A percentile compares a stretch with the other conserved stretches of the same genome.
Evolutionary conservation across 1,140 invertebrate species (phyloP).

Genomic region (Panagrolaimus sp.): DNA sequence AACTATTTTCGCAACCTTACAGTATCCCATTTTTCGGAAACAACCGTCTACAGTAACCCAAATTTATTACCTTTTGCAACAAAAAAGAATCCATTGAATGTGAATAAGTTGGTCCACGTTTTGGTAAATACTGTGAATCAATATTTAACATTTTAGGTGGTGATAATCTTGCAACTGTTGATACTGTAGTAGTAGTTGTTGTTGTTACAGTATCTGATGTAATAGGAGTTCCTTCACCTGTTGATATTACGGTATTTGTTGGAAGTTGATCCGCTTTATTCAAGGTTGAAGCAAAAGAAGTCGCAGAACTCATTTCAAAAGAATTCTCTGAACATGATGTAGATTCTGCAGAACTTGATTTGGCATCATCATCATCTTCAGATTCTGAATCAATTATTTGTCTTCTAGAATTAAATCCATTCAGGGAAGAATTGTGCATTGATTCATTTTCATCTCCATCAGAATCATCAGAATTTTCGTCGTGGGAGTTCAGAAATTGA

Average conservation of each 20-base stretch:
- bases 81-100: slow-evolving; percentile 25
- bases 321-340: slow-evolving; percentile 27
- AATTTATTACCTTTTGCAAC: slow-evolving; percentile 1
- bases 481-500: no score
- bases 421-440: no score
- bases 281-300: slow-evolving; percentile 18
- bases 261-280: slow-evolving; percentile 16
- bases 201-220: no score
- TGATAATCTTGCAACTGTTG: no score
- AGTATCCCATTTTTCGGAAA: neutral
- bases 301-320: slow-evolving; percentile 22
- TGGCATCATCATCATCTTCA: slow-evolving; percentile 7
- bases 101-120: slow-evolving; percentile 13
- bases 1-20: neutral
- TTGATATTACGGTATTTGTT: no score
- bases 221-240: no score
- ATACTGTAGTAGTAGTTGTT: no score
- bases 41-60: neutral
- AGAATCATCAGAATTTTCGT: no score
- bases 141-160: no score
- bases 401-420: no score
- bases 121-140: neutral
- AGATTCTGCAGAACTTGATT: neutral
- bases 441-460: no score
- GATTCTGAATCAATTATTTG: no score